These are phyloP conservation scores for Macrosiphum euphorbiae DNA, from an alignment of 2,888 invertebrate genomes.

Conservation along the genomic window DNA sequence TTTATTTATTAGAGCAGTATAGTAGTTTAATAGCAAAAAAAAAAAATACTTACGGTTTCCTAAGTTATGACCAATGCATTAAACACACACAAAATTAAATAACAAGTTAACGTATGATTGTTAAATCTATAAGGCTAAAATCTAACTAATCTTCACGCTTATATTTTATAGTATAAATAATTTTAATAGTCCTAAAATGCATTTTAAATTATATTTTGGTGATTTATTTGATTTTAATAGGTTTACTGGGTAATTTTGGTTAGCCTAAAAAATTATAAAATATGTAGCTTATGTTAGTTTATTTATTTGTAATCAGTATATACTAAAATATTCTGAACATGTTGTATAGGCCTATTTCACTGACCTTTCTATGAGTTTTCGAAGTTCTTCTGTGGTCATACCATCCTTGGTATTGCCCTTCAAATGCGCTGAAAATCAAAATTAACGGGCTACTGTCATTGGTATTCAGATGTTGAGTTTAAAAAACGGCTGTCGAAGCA, in stretches of 20 bases:
- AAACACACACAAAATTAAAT: conserved; percentile 63
- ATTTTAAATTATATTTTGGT: not conserved
- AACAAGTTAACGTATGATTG: conserved; percentile 8
- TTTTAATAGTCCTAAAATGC: not conserved
- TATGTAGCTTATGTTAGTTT: not conserved
- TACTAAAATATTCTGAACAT: not conserved
- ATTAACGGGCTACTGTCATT: conserved; percentile 67
- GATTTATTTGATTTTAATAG: not conserved
- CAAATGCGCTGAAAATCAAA: conserved; percentile 76
- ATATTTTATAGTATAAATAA: not conserved
- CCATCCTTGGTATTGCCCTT: conserved; percentile 86
- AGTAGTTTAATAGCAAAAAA: not conserved
- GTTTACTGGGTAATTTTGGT: not conserved
- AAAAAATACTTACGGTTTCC: conserved; percentile 80
- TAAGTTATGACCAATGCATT: conserved; percentile 70
- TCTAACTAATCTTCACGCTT: not conserved
- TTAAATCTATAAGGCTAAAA: not conserved
- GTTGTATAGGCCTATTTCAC: conserved; percentile 70
- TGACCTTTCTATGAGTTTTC: conserved; percentile 98
- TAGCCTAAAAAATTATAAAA: not conserved
- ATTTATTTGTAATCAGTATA: not conserved
- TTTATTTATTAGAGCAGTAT: not conserved
- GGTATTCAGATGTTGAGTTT: conserved; percentile 10
- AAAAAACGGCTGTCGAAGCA: conserved; percentile 34
- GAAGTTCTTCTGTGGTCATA: conserved; percentile 95